Base-by-base conservation (phyloP, 1,140 invertebrate species). In the Macrobrachium nipponense region DNA sequence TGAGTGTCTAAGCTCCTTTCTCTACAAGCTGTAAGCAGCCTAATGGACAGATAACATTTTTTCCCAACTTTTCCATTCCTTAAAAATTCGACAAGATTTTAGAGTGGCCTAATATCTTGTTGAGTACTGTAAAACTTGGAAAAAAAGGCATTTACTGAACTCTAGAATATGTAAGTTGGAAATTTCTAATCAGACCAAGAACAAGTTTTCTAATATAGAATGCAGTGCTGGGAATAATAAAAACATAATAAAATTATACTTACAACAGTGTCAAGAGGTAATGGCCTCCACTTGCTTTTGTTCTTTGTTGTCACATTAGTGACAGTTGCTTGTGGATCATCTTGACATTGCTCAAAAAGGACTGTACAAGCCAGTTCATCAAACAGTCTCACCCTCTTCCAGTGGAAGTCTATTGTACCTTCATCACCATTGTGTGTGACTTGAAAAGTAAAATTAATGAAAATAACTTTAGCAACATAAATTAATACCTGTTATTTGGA, bases 261-360 rank as follows among this genome's bases (percentile, higher is more conserved):
- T 93, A 97, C 96, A 88, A 99, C 95, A 60, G 99, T 99, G 91
- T 99, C 98, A 85, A 99, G 91, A 27, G 98, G 97, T 66, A 95
- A 90, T 18, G 99, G 99, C 90, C 99, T 93, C 97, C 97, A 99
- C 92, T 99, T 99, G 80, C 94, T 96, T 92, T 99, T 99, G 0
- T 95, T 96, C 91, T 98, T 98, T 64, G 94, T 95, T 23, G 93
- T 94, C 7, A 99, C 94, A 90, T 94, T 95, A 82, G 94, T 93
- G 0, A 99, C 97, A 70, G 92, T 95, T 0, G 97, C 98, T 36
- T 91, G 91, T 8, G 95, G 95, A 89, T 94, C 94, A 90, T 98
- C 95, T 72, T 93, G 89, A 87, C 96, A 97, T 8, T 82, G 79
- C 61, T 90, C 76, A 89, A 89, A 90, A 87, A 90, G 86, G 70